A percentile compares a stretch with the other conserved stretches of the same genome.
phyloP scores from a whole-genome alignment of 1,140 invertebrate species.

The Portunus trituberculatus region DNA sequence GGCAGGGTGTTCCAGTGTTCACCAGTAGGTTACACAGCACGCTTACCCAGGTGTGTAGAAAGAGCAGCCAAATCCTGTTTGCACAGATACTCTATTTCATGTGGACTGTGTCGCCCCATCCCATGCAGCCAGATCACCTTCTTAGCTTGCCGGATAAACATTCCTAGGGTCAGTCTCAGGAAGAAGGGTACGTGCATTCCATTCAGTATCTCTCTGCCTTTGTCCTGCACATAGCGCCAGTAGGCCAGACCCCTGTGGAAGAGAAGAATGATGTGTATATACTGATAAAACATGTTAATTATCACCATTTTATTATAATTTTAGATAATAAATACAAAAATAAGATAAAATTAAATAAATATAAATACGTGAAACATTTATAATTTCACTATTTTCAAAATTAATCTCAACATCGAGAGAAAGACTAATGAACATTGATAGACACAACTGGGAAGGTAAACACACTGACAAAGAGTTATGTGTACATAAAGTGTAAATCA shows the following conservation, averaged over 20 bases:
- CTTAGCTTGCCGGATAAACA: not conserved
- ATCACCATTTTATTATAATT: too few species aligned
- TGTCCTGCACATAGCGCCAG: not conserved
- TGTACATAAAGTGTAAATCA: too few species aligned
- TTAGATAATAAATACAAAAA: too few species aligned
- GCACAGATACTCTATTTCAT: slow-evolving; percentile 38
- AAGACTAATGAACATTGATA: not conserved
- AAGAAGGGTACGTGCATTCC: not conserved
- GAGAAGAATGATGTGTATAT: not conserved
- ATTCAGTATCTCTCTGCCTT: not conserved
- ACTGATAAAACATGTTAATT: too few species aligned
- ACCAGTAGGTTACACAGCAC: not conserved
- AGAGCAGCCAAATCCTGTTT: slow-evolving; percentile 41
- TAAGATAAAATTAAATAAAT: too few species aligned
- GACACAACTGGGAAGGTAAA: too few species aligned
- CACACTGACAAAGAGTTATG: too few species aligned
- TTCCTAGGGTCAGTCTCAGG: not conserved
- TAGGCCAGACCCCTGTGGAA: not conserved
- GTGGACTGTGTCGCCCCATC: slow-evolving; percentile 19
- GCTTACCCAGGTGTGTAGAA: slow-evolving; percentile 58
- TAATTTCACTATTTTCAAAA: too few species aligned
- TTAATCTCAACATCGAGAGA: not conserved
- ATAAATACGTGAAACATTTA: too few species aligned
- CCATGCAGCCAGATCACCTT: slow-evolving; percentile 24
- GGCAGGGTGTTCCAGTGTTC: too few species aligned